Percentiles rank a stretch among this genome's conserved stretches.
These are phyloP conservation scores for Microvelia longipes DNA, from an alignment of 1,140 invertebrate species.

Conservation along the genomic window DNA sequence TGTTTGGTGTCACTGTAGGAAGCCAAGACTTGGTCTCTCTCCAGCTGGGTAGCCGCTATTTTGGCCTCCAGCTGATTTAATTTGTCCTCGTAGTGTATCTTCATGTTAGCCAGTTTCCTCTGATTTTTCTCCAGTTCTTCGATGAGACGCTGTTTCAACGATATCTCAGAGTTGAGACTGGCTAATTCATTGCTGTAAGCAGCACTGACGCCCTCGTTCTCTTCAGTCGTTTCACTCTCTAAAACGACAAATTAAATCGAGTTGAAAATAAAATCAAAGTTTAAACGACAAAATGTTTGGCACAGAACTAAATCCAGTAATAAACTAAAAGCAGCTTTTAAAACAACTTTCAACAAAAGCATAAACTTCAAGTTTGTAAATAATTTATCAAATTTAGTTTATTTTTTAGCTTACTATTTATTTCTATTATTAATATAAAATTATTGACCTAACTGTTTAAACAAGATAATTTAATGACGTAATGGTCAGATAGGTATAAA, in stretches of 20 bases:
- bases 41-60: slow-evolving; percentile 78
- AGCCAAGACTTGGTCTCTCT: slow-evolving; percentile 81
- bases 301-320: no score
- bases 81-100: slow-evolving; percentile 87
- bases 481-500: no score
- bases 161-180: slow-evolving; percentile 74
- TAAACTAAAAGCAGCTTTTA: no score
- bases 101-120: slow-evolving; percentile 61
- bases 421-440: no score
- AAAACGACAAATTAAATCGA: slow-evolving; percentile 13
- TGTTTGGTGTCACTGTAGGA: slow-evolving; percentile 35
- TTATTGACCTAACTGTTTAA: no score
- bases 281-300: not conserved
- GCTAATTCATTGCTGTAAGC: slow-evolving; percentile 53
- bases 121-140: slow-evolving; percentile 85
- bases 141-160: slow-evolving; percentile 80
- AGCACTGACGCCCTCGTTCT: slow-evolving; percentile 30
- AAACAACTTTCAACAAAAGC: no score
- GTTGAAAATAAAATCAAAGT: no score
- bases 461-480: no score
- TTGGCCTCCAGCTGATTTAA: slow-evolving; percentile 70
- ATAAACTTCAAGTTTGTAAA: no score
- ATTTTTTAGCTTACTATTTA: no score
- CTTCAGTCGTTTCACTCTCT: slow-evolving; percentile 34
- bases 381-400: no score